These are phyloP conservation scores for Leucoraja ocellata DNA, from an alignment of 2,797 vertebrate species.

Conservation along the genomic window DNA sequence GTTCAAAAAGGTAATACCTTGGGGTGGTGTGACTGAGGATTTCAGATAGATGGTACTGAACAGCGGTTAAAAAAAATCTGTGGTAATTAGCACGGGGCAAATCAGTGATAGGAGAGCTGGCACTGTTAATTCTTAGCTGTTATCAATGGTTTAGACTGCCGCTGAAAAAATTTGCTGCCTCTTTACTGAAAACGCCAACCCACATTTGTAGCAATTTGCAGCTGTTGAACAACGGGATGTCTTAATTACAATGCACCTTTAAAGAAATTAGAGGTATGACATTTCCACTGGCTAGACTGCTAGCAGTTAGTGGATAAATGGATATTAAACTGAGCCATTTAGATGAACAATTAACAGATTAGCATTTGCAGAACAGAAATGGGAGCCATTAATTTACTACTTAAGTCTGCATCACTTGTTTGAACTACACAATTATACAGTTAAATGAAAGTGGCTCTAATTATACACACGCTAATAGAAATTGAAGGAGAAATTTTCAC, in stretches of 20 bases:
- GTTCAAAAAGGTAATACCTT: background rate
- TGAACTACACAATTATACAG: constrained; percentile 22
- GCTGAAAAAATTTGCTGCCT: background rate
- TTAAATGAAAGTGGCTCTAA: constrained; percentile 18
- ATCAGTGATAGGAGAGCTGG: background rate
- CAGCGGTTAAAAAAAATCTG: background rate
- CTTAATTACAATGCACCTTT: constrained; percentile 27
- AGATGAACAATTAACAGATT: constrained; percentile 38
- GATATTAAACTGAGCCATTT: constrained; percentile 34
- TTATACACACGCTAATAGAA: background rate
- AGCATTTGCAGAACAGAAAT: constrained; percentile 33
- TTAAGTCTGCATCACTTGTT: constrained; percentile 32
- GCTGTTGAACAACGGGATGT: background rate
- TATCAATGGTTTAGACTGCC: background rate
- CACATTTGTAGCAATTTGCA: constrained; percentile 11
- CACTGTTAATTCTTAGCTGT: background rate
- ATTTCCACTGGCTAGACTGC: constrained; percentile 15
- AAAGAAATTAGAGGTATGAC: constrained; percentile 13
- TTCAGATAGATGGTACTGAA: background rate
- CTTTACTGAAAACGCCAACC: background rate
- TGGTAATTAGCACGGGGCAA: background rate
- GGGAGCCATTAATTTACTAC: constrained; percentile 31
- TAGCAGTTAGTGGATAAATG: constrained; percentile 2
- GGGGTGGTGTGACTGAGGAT: background rate
- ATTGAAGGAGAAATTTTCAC: background rate